Percentiles rank a stretch among this genome's conserved stretches.
Evolutionary conservation across 1,140 invertebrate genomes (phyloP).

Genomic region (Nephotettix cincticeps): DNA sequence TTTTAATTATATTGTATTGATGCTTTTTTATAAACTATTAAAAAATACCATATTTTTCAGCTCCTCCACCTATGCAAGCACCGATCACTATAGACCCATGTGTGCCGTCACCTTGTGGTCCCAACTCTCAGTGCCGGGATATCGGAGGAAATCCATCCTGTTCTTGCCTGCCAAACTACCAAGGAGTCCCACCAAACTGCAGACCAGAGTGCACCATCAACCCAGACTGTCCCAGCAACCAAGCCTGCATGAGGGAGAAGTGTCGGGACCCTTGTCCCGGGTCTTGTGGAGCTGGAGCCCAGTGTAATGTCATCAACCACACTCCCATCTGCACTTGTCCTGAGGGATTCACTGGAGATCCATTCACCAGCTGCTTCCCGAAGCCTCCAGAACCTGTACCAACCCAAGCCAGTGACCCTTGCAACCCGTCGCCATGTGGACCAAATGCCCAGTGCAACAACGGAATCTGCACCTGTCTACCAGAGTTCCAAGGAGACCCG

Average conservation of each 20-base stretch:
- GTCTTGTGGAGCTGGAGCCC: slow-evolving; percentile 48
- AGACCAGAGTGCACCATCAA: slow-evolving; percentile 50
- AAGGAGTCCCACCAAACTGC: slow-evolving; percentile 50
- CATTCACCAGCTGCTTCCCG: slow-evolving; percentile 48
- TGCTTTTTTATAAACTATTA: too few species aligned
- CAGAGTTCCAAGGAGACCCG: slow-evolving; percentile 62
- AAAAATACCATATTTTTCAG: too few species aligned
- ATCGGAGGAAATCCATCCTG: slow-evolving; percentile 46
- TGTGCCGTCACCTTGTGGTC: slow-evolving; percentile 55
- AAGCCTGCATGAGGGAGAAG: slow-evolving; percentile 47
- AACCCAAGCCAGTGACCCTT: slow-evolving; percentile 42
- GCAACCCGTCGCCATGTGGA: slow-evolving; percentile 62
- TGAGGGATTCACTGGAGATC: slow-evolving; percentile 53
- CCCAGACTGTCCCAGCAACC: slow-evolving; percentile 45
- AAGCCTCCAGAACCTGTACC: slow-evolving; percentile 38
- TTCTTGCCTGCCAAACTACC: slow-evolving; percentile 47
- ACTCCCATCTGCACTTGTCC: slow-evolving; percentile 51
- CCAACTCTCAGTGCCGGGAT: slow-evolving; percentile 52
- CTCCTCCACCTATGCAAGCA: slow-evolving; percentile 37
- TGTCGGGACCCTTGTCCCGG: slow-evolving; percentile 48
- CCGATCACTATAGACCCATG: slow-evolving; percentile 47
- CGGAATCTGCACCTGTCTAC: slow-evolving; percentile 59
- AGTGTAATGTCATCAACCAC: slow-evolving; percentile 52
- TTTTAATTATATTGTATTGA: too few species aligned
- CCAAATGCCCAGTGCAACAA: slow-evolving; percentile 66